These are phyloP conservation scores for Eupithecia centaureata DNA, from an alignment of 2,888 invertebrate genomes.

Conservation along the genomic window DNA sequence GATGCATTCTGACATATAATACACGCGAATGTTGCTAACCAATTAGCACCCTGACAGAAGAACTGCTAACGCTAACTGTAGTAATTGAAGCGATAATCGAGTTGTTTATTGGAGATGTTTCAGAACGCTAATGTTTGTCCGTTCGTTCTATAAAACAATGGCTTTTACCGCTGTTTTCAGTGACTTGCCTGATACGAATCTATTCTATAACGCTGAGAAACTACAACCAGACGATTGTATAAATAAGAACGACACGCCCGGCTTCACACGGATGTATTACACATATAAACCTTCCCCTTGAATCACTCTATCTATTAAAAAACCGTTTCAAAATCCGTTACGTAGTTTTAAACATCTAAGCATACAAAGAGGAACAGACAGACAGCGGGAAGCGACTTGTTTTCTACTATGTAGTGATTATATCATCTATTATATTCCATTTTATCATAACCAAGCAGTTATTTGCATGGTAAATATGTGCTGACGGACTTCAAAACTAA, in stretches of 20 bases:
- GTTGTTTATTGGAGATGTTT: slow-evolving; percentile 36
- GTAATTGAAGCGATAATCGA: slow-evolving; percentile 47
- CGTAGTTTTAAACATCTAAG: too few species aligned
- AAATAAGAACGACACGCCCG: too few species aligned
- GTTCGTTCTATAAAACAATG: background rate
- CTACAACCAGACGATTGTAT: background rate
- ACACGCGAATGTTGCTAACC: slow-evolving; percentile 46
- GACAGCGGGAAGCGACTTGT: too few species aligned
- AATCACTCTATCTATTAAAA: too few species aligned
- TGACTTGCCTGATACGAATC: background rate
- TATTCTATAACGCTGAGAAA: background rate
- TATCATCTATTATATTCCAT: background rate
- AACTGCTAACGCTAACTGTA: slow-evolving; percentile 30
- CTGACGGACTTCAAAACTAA: slow-evolving; percentile 12
- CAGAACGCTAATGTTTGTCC: slow-evolving; percentile 14
- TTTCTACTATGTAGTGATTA: too few species aligned
- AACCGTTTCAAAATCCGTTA: too few species aligned
- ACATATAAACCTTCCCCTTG: too few species aligned
- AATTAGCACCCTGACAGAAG: slow-evolving; percentile 45
- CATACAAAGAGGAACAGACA: too few species aligned
- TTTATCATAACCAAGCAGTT: background rate
- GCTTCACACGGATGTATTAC: too few species aligned
- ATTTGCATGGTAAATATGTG: slow-evolving; percentile 5
- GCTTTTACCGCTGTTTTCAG: background rate
- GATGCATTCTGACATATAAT: slow-evolving; percentile 44